Conservation (phyloP, 1,140 invertebrate genomes). For the Trichonephila clavata region DNA sequence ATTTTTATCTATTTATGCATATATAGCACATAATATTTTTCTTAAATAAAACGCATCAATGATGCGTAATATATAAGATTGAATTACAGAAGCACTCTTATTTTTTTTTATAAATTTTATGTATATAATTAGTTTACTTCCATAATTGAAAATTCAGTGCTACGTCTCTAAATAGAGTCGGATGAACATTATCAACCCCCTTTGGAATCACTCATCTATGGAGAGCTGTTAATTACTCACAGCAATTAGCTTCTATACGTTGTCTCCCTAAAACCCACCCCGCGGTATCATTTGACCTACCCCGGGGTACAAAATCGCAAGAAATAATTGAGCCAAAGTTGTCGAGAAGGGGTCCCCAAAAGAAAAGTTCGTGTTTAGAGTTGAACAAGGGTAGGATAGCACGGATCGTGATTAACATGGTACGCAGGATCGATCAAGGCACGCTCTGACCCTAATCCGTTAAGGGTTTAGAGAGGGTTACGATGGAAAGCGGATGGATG, state of each 20-base stretch:
- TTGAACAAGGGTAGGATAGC: neutral
- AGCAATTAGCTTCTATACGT: neutral
- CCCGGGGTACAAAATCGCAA: neutral
- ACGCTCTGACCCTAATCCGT: conserved; percentile 55
- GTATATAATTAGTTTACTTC: neutral
- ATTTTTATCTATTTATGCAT: too few species aligned
- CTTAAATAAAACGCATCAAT: too few species aligned
- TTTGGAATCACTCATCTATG: neutral
- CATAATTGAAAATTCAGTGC: neutral
- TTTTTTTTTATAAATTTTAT: too few species aligned
- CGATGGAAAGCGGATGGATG: conserved; percentile 50
- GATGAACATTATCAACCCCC: neutral
- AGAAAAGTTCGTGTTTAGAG: conserved; percentile 1
- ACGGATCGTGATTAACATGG: conserved; percentile 46
- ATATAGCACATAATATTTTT: too few species aligned
- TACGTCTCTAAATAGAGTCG: neutral
- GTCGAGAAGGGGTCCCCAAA: conserved; percentile 3
- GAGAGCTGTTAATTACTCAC: conserved; percentile 32
- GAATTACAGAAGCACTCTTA: too few species aligned
- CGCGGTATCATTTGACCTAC: neutral
- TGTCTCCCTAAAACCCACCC: neutral
- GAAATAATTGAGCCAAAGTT: conserved; percentile 46
- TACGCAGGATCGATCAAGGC: conserved; percentile 35
- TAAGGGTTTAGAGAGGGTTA: conserved; percentile 45
- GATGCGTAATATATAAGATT: too few species aligned